Evolutionary conservation across 2,888 invertebrate genomes (phyloP), one percentile per base, ranked within the genome.

Genomic region (Teleiodes luculella): DNA sequence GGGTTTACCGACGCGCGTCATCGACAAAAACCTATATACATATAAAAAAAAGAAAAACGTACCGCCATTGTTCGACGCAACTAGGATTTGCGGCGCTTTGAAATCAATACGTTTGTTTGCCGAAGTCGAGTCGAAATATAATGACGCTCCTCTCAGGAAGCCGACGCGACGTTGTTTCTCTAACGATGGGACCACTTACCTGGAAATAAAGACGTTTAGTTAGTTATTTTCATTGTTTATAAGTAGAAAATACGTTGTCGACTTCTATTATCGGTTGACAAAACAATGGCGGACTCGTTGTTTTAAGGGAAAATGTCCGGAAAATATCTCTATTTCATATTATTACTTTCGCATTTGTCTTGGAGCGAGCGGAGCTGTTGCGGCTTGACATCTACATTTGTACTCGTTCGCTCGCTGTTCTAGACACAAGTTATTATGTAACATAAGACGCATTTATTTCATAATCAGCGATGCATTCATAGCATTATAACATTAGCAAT

Each of bases 171-270:
- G 62, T 45, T 48, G 56, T 37, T 45, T 48, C 61, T 53, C 59
- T 69, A 70, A 72, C 63, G 68, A 68, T 58, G 64, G 60, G 59
- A 63, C 58, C 57, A 64, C 79, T 79, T 78, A 80, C 80, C 80
- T 80, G 79, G 20, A 73, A 74, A 66, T 24, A 62, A 66, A 60
- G 65, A 65, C 63, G 61, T 49, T 49, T 49, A 35, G 49, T 49
- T 49, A 49, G 49, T 49, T 36, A 37, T 37, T 49, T 49, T 37
- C 49, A 49, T 49, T 49, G 48, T 48, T 28, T 31, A 48, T 31
- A 20, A 35, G 35, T 20, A 48, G 33, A 48, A 48, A 48, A 48
- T 48, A 48, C 48, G 33, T 24, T 36, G 28, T 37, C 28, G 49
- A 20, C 48, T 35, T 16, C 18, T 48, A 46, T 46, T 30, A 48